Conservation (phyloP, 1,140 invertebrate species). For the Galleria mellonella region DNA sequence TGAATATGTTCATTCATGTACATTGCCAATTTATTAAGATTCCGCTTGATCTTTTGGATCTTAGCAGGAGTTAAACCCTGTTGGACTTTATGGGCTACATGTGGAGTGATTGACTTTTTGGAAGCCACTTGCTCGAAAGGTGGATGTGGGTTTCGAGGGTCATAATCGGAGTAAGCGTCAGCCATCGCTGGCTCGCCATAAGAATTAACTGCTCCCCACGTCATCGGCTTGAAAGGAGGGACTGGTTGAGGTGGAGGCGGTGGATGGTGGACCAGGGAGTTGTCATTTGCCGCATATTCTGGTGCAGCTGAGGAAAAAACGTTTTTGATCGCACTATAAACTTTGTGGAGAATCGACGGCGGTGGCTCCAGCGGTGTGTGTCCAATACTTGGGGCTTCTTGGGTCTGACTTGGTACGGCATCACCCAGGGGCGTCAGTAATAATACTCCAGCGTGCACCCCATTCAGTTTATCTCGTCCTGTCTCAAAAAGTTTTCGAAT, state of each 20-base stretch:
- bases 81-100: constrained; percentile 13
- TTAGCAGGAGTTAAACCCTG: constrained; percentile 47
- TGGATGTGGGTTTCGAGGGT: constrained; percentile 32
- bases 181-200: constrained; percentile 52
- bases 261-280: constrained; percentile 22
- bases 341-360: constrained; percentile 48
- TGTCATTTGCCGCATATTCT: constrained; percentile 11
- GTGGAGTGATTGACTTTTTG: constrained; percentile 32
- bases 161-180: constrained; percentile 45
- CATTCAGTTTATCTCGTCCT: constrained; percentile 62
- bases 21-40: constrained; percentile 43
- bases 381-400: constrained; percentile 11
- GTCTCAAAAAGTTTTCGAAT: constrained; percentile 54
- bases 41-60: constrained; percentile 55
- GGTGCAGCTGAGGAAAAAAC: constrained; percentile 38
- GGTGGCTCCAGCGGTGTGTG: constrained; percentile 56
- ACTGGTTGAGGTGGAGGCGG: constrained; percentile 42
- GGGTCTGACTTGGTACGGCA: constrained; percentile 22
- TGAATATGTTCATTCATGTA: constrained; percentile 42
- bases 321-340: constrained; percentile 54
- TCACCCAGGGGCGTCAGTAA: constrained; percentile 58
- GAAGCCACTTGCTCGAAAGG: constrained; percentile 36
- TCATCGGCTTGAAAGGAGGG: constrained; percentile 46
- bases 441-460: constrained; percentile 60
- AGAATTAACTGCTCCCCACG: constrained; percentile 49